A percentile compares a stretch with the other conserved stretches of the same genome.
phyloP scores from a whole-genome alignment of 64 coral and sea anemone species.

The Stylophora pistillata region DNA sequence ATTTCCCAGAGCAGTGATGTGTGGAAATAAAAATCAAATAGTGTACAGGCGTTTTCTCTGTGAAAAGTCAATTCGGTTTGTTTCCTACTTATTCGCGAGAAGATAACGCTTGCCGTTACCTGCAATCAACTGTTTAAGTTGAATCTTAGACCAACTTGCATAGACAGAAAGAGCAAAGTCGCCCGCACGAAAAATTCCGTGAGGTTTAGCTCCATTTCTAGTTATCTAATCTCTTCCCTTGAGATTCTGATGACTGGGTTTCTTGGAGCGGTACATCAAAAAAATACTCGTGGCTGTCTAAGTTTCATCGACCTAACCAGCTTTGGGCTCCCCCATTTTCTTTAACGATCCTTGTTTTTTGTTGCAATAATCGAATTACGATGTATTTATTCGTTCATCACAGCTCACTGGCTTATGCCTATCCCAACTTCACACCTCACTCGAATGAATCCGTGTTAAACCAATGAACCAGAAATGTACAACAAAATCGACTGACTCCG shows the following conservation, averaged over 20 bases:
- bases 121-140: neutral
- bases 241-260: neutral
- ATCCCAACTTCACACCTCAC: slow-evolving; percentile 55
- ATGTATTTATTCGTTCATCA: neutral
- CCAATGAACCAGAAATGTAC: slow-evolving; percentile 76
- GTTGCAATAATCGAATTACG: slow-evolving; percentile 32
- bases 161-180: neutral
- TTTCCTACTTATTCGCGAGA: neutral
- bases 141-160: neutral
- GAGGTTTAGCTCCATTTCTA: neutral
- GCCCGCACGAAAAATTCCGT: slow-evolving; percentile 11
- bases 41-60: neutral
- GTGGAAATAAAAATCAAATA: neutral
- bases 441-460: slow-evolving; percentile 70
- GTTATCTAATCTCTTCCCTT: neutral
- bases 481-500: slow-evolving; percentile 58
- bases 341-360: neutral
- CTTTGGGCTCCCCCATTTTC: neutral
- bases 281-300: neutral
- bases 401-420: slow-evolving; percentile 22
- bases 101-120: neutral
- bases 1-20: slow-evolving; percentile 25
- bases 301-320: neutral
- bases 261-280: neutral
- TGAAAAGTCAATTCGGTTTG: neutral